Percentiles rank a stretch among this genome's conserved stretches.
Conservation (phyloP, 1,140 invertebrate species). For the Hermetia illucens region DNA sequence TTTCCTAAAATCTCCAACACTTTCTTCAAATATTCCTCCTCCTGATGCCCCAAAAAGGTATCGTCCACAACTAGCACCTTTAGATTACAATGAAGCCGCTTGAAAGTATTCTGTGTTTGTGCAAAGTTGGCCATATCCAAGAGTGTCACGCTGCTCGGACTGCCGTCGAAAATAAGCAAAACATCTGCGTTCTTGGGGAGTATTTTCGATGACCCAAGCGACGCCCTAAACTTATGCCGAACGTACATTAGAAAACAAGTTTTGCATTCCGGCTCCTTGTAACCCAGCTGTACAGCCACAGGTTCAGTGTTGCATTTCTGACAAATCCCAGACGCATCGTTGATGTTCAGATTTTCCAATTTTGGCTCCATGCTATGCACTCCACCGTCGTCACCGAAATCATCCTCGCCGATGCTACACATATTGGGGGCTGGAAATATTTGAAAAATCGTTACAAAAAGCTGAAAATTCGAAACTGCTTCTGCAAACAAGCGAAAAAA, state of each 20-base stretch:
- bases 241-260: constrained; percentile 19
- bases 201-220: constrained; percentile 20
- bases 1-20: constrained; percentile 5
- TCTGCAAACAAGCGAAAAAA: too few species aligned
- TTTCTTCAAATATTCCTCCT: too few species aligned
- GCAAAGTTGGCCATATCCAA: constrained; percentile 24
- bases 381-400: constrained; percentile 26
- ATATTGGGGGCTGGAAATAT: constrained; percentile 9
- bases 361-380: constrained; percentile 14
- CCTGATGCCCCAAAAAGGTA: constrained; percentile 11
- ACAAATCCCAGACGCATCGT: constrained; percentile 9
- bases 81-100: constrained; percentile 17
- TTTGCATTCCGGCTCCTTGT: constrained; percentile 17
- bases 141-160: constrained; percentile 15
- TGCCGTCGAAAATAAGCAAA: constrained; percentile 19
- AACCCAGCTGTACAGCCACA: constrained; percentile 19
- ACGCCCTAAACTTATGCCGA: constrained; percentile 26
- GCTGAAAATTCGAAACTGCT: too few species aligned
- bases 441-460: not conserved
- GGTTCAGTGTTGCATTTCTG: constrained; percentile 15
- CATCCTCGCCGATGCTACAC: constrained; percentile 28
- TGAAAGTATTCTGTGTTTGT: constrained; percentile 21
- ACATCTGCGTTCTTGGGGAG: constrained; percentile 18
- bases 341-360: too few species aligned
- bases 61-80: constrained; percentile 21